phyloP scores from a whole-genome alignment of 2,113 vertebrate species.

The Plestiodon gilberti region DNA sequence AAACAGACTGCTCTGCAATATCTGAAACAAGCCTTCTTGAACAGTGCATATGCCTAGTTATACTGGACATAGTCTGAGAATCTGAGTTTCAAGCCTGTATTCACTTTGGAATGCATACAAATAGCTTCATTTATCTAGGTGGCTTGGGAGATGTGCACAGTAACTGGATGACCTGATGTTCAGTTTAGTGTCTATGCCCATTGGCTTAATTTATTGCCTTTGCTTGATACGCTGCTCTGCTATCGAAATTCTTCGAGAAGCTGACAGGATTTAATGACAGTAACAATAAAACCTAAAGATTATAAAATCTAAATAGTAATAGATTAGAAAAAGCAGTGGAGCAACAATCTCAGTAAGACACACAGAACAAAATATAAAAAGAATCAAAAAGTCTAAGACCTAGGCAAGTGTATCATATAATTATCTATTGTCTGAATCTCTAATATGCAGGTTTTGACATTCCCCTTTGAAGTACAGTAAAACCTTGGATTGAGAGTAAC shows the following conservation, averaged over 20 bases:
- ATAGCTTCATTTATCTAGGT: neutral
- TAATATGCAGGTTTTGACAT: too few species aligned
- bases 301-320: neutral
- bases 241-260: too few species aligned
- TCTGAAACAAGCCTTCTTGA: neutral
- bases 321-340: neutral
- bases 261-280: too few species aligned
- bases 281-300: neutral
- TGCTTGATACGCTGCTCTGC: too few species aligned
- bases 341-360: too few species aligned
- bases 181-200: neutral
- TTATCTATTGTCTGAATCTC: too few species aligned
- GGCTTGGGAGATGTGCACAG: neutral
- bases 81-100: neutral
- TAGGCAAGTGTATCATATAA: too few species aligned
- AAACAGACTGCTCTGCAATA: neutral
- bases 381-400: too few species aligned
- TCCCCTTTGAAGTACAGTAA: too few species aligned
- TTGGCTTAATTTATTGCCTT: neutral
- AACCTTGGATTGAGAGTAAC: too few species aligned
- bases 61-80: neutral
- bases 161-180: neutral
- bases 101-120: neutral
- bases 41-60: neutral
- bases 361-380: too few species aligned